These are phyloP conservation scores for Todiramphus saurophagus DNA, from an alignment of 2,113 vertebrate genomes.

Conservation along the genomic window DNA sequence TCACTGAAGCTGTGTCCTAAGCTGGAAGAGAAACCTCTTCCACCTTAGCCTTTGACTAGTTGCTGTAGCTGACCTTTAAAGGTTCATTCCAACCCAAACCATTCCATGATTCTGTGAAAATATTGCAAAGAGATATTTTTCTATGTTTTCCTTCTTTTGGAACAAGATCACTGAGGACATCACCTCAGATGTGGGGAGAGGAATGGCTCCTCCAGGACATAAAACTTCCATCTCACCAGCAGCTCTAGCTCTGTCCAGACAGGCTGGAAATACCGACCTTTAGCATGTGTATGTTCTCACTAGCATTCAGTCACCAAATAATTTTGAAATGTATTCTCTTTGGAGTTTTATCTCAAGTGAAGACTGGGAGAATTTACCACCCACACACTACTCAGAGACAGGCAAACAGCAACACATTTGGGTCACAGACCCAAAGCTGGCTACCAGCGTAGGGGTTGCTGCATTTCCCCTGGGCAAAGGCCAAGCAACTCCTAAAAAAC, in stretches of 20 bases:
- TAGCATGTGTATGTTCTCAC: not conserved
- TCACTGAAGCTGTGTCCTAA: not conserved
- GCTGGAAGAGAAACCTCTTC: not conserved
- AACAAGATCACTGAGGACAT: not conserved
- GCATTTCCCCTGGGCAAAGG: not conserved
- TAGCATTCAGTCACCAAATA: not conserved
- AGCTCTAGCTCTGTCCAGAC: not conserved
- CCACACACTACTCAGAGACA: not conserved
- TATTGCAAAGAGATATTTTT: not conserved
- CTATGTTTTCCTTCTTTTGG: not conserved
- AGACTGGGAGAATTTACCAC: not conserved
- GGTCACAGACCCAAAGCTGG: not conserved
- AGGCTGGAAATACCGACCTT: not conserved
- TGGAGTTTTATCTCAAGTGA: not conserved
- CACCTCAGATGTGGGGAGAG: not conserved
- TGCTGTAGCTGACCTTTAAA: not conserved
- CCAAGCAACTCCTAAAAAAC: not conserved
- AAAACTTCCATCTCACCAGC: not conserved
- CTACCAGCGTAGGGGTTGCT: not conserved
- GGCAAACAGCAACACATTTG: not conserved
- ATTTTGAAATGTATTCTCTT: not conserved
- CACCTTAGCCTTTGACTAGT: not conserved
- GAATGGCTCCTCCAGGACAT: rapidly evolving
- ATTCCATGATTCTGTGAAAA: not conserved
- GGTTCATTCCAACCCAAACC: not conserved